Conservation (phyloP, 2,113 vertebrate genomes). For the Notiomystis cincta region DNA sequence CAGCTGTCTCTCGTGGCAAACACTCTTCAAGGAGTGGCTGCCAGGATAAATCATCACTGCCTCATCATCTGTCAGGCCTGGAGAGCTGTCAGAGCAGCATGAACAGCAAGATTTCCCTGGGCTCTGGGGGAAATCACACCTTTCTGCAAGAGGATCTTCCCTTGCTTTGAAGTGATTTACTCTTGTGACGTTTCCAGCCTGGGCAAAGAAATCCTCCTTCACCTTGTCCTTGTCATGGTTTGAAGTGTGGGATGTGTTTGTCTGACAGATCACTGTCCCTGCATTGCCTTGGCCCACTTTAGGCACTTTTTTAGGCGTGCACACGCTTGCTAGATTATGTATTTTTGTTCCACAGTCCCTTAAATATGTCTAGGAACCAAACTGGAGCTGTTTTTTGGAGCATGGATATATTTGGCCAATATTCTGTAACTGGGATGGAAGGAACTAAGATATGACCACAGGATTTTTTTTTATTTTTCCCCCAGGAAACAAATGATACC, state of each 20-base stretch:
- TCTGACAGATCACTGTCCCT: neutral
- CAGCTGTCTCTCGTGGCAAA: neutral
- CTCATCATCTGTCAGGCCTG: neutral
- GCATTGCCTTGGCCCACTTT: neutral
- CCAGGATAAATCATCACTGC: neutral
- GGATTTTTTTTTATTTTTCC: fast-evolving
- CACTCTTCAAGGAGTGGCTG: neutral
- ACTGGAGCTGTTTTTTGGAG: neutral
- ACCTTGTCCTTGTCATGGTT: neutral
- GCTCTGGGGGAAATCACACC: neutral
- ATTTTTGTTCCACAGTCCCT: neutral
- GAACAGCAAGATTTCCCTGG: neutral
- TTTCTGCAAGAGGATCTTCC: neutral
- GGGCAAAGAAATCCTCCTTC: neutral
- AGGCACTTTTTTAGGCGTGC: neutral
- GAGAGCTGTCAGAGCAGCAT: neutral
- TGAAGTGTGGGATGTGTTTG: neutral
- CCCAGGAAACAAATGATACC: neutral
- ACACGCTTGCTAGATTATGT: neutral
- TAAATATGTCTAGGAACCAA: neutral
- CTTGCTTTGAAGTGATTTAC: neutral
- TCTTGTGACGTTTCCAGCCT: neutral
- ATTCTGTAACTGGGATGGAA: neutral
- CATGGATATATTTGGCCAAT: neutral
- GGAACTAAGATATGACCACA: neutral